Percentiles rank a stretch among this genome's conserved stretches.
Conservation (phyloP, 2,797 vertebrate genomes). For the Lophotriccus pileatus region DNA sequence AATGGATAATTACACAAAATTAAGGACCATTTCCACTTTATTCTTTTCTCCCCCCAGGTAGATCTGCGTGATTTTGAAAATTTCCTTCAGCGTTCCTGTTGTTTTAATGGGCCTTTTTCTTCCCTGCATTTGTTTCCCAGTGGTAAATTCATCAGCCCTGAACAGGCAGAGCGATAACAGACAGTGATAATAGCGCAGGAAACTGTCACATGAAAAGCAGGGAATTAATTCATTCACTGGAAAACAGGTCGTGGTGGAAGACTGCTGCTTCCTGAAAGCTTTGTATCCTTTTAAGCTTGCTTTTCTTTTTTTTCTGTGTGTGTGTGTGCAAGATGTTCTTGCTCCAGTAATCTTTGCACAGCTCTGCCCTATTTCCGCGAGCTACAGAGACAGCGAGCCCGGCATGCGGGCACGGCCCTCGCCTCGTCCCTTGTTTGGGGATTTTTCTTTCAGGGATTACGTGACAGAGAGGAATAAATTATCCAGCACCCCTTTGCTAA, state of each 20-base stretch:
- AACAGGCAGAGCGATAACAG: neutral
- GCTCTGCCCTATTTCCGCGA: conserved; percentile 10
- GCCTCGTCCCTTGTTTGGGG: neutral
- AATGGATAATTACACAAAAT: neutral
- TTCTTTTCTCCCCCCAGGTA: neutral
- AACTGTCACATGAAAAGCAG: neutral
- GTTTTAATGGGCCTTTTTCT: neutral
- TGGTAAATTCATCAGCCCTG: neutral
- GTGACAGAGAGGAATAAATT: neutral
- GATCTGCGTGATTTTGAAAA: neutral
- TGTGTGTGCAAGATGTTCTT: neutral
- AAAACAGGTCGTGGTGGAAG: neutral
- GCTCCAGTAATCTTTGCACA: neutral
- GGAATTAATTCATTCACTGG: neutral
- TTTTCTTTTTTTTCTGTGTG: neutral
- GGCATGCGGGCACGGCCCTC: neutral
- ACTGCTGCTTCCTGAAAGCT: neutral
- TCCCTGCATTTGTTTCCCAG: neutral
- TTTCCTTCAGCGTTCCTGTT: neutral
- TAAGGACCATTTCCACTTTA: neutral
- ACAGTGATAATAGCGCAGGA: accelerated
- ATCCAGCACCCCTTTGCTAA: neutral
- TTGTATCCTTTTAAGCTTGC: neutral
- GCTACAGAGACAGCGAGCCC: neutral
- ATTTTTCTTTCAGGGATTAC: neutral